phyloP scores from a whole-genome alignment of 1,140 invertebrate genomes.

The Drosophila kurseongensis region DNA sequence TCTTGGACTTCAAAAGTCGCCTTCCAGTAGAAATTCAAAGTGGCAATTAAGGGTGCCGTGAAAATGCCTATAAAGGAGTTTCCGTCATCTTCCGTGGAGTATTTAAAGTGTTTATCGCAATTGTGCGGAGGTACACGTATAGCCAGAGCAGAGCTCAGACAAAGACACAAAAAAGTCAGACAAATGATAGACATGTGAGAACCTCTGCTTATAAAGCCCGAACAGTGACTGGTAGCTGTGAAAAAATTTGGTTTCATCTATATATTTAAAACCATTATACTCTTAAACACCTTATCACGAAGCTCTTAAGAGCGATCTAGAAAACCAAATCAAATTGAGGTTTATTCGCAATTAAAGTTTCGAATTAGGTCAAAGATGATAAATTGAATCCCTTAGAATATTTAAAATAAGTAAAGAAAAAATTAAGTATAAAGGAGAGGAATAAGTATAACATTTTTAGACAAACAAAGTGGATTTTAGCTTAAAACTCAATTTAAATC shows the following conservation, averaged over 20 bases:
- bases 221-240: neutral
- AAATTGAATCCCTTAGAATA: too few relatives aligned
- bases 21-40: neutral
- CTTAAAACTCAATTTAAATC: too few relatives aligned
- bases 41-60: neutral
- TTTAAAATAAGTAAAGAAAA: too few relatives aligned
- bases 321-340: too few relatives aligned
- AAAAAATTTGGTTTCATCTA: too few relatives aligned
- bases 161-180: neutral
- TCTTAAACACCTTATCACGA: neutral
- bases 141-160: neutral
- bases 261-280: neutral
- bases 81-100: neutral
- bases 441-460: too few relatives aligned
- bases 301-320: too few relatives aligned
- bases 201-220: neutral
- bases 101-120: conserved; percentile 2
- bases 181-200: neutral
- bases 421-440: too few relatives aligned
- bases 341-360: too few relatives aligned
- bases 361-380: too few relatives aligned
- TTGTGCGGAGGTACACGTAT: conserved; percentile 1
- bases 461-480: too few relatives aligned
- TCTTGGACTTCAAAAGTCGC: conserved; percentile 3
- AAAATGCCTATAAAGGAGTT: conserved; percentile 7